Conservation (phyloP, 2,113 vertebrate genomes). For the Hucho hucho region DNA sequence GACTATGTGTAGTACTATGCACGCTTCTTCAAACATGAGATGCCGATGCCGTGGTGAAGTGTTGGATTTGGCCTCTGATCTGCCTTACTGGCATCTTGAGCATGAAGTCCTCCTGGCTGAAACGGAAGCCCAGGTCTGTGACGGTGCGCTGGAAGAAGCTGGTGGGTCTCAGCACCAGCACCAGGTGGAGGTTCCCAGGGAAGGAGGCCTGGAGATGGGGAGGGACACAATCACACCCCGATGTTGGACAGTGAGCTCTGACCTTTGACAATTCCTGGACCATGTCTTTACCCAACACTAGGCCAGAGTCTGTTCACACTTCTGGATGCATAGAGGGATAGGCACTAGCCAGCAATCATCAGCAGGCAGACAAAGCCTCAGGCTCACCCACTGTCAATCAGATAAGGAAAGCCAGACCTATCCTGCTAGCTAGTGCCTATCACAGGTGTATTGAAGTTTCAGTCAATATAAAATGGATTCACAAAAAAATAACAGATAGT, state of each 20-base stretch:
- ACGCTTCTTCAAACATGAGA: background rate
- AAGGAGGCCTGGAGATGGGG: constrained; percentile 81
- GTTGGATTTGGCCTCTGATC: constrained; percentile 58
- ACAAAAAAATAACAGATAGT: background rate
- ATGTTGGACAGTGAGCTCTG: background rate
- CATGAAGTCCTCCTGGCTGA: constrained; percentile 96
- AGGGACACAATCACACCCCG: background rate
- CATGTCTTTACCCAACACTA: background rate
- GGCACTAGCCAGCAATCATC: constrained; percentile 4
- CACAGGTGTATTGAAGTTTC: constrained; percentile 14
- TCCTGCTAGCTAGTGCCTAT: background rate
- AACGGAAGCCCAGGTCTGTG: constrained; percentile 93
- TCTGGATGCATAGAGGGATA: background rate
- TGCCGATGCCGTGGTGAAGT: constrained; percentile 46
- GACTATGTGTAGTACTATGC: no score
- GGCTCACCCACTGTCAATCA: constrained; percentile 16
- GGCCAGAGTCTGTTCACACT: no score
- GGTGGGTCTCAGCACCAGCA: constrained; percentile 92
- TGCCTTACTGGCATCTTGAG: constrained; percentile 90
- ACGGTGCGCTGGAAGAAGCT: constrained; percentile 96
- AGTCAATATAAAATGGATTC: constrained; percentile 1
- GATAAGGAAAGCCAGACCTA: background rate
- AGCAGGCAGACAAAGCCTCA: constrained; percentile 11
- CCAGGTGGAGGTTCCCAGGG: constrained; percentile 91
- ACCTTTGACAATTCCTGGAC: background rate